A percentile compares a stretch with the other conserved stretches of the same genome.
Evolutionary conservation across 2,113 vertebrate genomes (phyloP).

Genomic region (Percopsis transmontana): DNA sequence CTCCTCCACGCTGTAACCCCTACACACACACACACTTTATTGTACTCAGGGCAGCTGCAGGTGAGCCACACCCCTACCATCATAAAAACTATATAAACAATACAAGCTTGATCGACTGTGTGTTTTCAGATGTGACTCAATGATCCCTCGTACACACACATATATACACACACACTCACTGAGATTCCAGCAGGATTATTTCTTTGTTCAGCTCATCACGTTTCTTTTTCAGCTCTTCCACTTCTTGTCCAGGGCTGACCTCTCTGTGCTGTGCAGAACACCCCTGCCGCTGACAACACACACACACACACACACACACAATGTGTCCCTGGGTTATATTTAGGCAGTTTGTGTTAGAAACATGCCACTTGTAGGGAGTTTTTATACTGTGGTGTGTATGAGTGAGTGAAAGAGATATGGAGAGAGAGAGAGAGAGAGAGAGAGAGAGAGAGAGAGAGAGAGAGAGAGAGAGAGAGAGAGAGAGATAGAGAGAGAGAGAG

Average conservation of each 20-base stretch:
- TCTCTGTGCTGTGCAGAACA: slow-evolving; percentile 24
- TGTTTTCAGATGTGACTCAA: background rate
- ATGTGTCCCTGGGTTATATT: too few species aligned
- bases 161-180: slow-evolving; percentile 65
- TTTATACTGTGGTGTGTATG: background rate
- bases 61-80: background rate
- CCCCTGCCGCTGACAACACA: slow-evolving; percentile 64
- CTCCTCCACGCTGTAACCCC: slow-evolving; percentile 81
- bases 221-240: slow-evolving; percentile 66
- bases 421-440: too few species aligned
- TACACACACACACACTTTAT: slow-evolving; percentile 18
- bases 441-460: background rate
- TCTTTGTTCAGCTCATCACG: slow-evolving; percentile 65
- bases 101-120: background rate
- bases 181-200: slow-evolving; percentile 70
- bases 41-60: background rate
- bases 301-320: slow-evolving; percentile 5
- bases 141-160: background rate
- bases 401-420: background rate
- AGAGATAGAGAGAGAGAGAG: too few species aligned
- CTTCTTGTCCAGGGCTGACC: slow-evolving; percentile 63
- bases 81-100: background rate
- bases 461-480: background rate
- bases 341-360: background rate
- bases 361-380: background rate